phyloP scores from a whole-genome alignment of 2,797 vertebrate genomes.

The Fistularia commersonii region DNA sequence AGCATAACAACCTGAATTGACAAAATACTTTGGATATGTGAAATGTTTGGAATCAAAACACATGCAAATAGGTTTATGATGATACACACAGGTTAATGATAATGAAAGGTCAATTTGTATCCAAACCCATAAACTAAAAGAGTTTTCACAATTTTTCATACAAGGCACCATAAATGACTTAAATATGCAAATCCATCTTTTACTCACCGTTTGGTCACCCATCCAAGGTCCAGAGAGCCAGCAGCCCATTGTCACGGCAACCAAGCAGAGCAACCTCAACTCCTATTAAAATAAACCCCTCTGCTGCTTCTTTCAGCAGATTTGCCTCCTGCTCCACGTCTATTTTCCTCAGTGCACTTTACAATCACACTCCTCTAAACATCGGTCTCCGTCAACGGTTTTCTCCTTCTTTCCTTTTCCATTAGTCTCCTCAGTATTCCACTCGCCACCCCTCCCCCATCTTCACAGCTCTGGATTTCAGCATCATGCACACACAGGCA shows the following conservation, averaged over 20 bases:
- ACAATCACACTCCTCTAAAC: slow-evolving; percentile 33
- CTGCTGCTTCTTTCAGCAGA: slow-evolving; percentile 52
- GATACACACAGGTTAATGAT: too few species aligned
- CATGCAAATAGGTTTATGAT: too few species aligned
- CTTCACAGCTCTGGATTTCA: slow-evolving; percentile 24
- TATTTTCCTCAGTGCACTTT: slow-evolving; percentile 22
- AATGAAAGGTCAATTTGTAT: too few species aligned
- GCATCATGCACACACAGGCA: slow-evolving; percentile 43
- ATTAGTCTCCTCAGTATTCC: slow-evolving; percentile 25
- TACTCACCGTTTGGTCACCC: slow-evolving; percentile 70
- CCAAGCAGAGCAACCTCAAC: slow-evolving; percentile 52
- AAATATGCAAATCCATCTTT: neutral
- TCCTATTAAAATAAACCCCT: slow-evolving; percentile 39
- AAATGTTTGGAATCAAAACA: too few species aligned
- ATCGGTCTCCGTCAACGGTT: slow-evolving; percentile 20
- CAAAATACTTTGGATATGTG: neutral
- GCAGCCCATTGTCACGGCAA: slow-evolving; percentile 80
- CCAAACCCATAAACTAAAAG: too few species aligned
- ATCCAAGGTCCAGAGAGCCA: slow-evolving; percentile 78
- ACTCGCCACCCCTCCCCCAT: slow-evolving; percentile 32
- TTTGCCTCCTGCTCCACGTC: slow-evolving; percentile 20
- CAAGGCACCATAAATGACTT: neutral
- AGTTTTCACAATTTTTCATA: too few species aligned
- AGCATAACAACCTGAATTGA: slow-evolving; percentile 23
- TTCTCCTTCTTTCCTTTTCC: slow-evolving; percentile 14